These are phyloP conservation scores for Volucella bombylans DNA, from an alignment of 2,888 invertebrate species.

Conservation along the genomic window DNA sequence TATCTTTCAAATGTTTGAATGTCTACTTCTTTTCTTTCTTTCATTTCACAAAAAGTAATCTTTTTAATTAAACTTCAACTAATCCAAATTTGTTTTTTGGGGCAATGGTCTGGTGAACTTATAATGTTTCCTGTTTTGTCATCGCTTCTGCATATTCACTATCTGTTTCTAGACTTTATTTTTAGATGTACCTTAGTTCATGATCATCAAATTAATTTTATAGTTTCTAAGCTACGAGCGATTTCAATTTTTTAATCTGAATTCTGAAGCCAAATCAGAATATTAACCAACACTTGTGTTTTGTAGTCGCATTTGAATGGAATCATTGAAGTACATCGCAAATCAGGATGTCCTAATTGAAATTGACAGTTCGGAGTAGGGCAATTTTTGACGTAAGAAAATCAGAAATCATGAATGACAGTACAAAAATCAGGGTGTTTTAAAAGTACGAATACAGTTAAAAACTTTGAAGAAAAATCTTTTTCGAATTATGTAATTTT, in stretches of 20 bases:
- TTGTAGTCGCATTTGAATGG: background rate
- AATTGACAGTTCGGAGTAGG: conserved; percentile 7
- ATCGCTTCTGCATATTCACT: conserved; percentile 30
- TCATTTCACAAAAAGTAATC: conserved; percentile 33
- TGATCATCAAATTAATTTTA: conserved; percentile 31
- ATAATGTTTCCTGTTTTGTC: conserved; percentile 63
- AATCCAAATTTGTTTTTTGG: conserved; percentile 29
- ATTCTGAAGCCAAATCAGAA: background rate
- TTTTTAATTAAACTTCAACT: conserved; percentile 12
- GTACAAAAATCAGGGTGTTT: background rate
- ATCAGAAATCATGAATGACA: background rate
- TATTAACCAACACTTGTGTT: background rate
- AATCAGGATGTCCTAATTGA: background rate
- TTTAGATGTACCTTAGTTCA: conserved; percentile 38
- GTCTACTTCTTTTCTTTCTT: conserved; percentile 18
- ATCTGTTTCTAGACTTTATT: conserved; percentile 24
- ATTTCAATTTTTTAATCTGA: background rate
- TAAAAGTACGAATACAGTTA: background rate
- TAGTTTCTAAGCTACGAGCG: background rate
- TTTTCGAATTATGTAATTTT: too few species aligned
- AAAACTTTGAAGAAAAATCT: background rate
- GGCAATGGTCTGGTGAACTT: conserved; percentile 52
- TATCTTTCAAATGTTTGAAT: conserved; percentile 40
- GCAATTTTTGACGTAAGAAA: background rate
- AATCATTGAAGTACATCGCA: background rate